phyloP scores from a whole-genome alignment of 2,113 vertebrate genomes.

The Turnix velox region DNA sequence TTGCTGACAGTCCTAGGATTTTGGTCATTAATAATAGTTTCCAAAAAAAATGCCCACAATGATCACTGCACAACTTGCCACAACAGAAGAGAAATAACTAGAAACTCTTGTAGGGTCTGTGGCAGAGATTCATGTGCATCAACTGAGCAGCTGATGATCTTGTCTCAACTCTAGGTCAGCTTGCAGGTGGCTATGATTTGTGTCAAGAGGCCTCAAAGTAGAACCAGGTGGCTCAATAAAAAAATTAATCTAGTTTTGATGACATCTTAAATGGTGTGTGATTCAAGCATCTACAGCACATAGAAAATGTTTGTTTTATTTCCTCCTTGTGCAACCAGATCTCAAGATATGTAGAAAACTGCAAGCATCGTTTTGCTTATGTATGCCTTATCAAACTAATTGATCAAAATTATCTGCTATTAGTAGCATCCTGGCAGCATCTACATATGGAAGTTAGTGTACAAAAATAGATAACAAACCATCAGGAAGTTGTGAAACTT shows the following conservation, averaged over 20 bases:
- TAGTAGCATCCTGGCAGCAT: neutral
- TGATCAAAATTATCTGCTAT: neutral
- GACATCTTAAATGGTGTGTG: neutral
- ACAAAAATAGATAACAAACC: neutral
- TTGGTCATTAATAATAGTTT: neutral
- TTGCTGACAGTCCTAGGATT: neutral
- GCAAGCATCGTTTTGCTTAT: neutral
- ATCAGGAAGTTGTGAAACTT: neutral
- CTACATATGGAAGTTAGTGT: neutral
- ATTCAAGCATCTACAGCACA: neutral
- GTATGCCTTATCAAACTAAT: neutral
- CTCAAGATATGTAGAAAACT: neutral
- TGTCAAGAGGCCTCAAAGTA: neutral
- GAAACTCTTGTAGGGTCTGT: neutral
- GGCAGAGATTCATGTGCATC: neutral
- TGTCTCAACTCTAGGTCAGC: neutral
- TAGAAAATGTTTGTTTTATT: neutral
- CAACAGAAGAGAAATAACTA: neutral
- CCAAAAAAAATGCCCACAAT: neutral
- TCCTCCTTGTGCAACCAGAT: neutral
- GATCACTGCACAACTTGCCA: neutral
- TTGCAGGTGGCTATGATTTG: neutral
- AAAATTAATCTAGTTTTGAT: neutral
- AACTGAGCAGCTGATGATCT: fast-evolving
- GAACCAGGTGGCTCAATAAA: neutral